Base-by-base conservation (phyloP, 2,888 invertebrate species). In the Oxycera nigricornis region DNA sequence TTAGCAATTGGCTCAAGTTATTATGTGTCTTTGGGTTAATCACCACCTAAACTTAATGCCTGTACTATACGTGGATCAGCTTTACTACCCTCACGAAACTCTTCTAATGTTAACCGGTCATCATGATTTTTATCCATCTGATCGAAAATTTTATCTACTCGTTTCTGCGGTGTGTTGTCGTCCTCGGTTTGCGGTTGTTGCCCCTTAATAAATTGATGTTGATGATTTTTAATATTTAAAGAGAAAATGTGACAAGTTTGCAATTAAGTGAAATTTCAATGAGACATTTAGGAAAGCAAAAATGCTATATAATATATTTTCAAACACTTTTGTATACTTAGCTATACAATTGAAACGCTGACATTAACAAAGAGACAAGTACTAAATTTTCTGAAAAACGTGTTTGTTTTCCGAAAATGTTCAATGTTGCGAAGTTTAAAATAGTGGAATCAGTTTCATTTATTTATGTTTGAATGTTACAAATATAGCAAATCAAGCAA, bases 71-170 rank as follows among this genome's bases (percentile, higher is more conserved):
- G 91, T 39, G 98, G 98, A 87, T 98, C 98, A 74, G 97, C 97
- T 88, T 98, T 98, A 87, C 97, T 96, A 79, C 97, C 97, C 87
- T 97, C 97, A 81, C 96, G 91, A 88, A 97, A 97, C 86, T 98
- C 97, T 82, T 98, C 98, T 80, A 97, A 89, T 57, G 97, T 97
- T 80, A 98, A 89, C 81, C 94, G 91, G 87, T 98, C 97, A 86
- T 98, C 98, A 87, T 97, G 96, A 86, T 98, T 97, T 88, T 94
- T 98, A 87, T 98, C 98, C 97, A 97, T 96, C 85, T 97, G 97
- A 86, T 96, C 96, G 88, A 98, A 98, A 84, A 98, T 98, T 87
- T 97, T 96, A 87, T 98, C 97, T 78, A 98, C 98, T 83, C 97
- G 90, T 85, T 97, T 97, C 86, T 97, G 95, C 17, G 95, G 95